These are phyloP conservation scores for Scolanthus callimorphus DNA, from an alignment of 92 coral and sea anemone species.

Conservation along the genomic window DNA sequence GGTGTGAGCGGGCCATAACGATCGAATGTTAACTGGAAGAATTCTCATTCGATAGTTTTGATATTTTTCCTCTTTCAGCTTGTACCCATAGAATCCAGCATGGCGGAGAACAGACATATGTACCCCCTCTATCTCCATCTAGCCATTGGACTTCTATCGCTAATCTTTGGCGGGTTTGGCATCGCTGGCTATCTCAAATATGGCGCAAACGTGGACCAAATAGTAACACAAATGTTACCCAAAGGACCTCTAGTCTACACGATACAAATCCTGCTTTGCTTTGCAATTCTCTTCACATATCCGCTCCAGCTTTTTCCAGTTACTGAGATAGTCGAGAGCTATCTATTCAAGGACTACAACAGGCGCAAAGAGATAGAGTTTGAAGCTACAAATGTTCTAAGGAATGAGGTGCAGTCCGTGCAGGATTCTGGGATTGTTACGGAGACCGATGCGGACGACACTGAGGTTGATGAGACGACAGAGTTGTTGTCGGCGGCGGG, in stretches of 20 bases:
- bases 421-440: not conserved
- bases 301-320: constrained; percentile 89
- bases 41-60: too few relatives aligned
- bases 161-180: constrained; percentile 81
- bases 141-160: constrained; percentile 62
- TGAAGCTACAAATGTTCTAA: not conserved
- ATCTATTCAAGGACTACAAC: constrained; percentile 51
- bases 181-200: constrained; percentile 75
- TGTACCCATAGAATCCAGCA: constrained; percentile 90
- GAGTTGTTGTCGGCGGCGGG: constrained; percentile 27
- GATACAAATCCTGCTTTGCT: constrained; percentile 62
- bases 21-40: too few relatives aligned
- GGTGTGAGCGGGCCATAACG: too few relatives aligned
- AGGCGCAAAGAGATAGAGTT: constrained; percentile 1
- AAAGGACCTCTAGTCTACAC: constrained; percentile 59
- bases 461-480: constrained; percentile 28
- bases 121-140: constrained; percentile 84
- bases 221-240: constrained; percentile 76
- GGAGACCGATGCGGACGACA: not conserved
- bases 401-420: not conserved
- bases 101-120: constrained; percentile 83
- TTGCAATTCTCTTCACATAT: constrained; percentile 83
- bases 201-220: constrained; percentile 67
- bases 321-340: constrained; percentile 78
- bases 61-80: too few relatives aligned